Evolutionary conservation across 2,113 vertebrate species (phyloP), one percentile per base, ranked within the genome.

Genomic region (Desmodus rotundus): DNA sequence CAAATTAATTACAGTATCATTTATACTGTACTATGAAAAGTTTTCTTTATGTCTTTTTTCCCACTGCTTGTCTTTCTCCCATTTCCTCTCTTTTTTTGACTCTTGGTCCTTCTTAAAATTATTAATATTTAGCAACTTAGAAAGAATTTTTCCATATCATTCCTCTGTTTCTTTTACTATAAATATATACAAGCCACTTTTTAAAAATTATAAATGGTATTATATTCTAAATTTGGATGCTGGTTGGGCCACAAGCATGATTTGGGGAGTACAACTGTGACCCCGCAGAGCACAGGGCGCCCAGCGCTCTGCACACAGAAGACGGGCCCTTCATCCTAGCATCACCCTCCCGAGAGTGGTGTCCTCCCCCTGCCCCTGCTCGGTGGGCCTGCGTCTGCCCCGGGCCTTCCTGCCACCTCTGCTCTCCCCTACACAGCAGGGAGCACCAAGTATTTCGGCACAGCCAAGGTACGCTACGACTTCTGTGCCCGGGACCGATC

Each of bases 401-500:
- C 33, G 3, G 52, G 11, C 11, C 15, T 28, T 31, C 10, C 13
- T 13, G 19, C 22, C 26, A 33, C 31, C 3, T 81, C 45, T 24
- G 17, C 17, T 85, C 22, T 70, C 24, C 88, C 61, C 38, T 8
- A 2, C n/a, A 50, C 98, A 99, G 99, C 98, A 17, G 98, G 98
- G 83, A 98, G 98, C 61, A 22, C 98, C 67, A 98, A 98, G 56
- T 98, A 98, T 76, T 99, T 99, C 0, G 98, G 99, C 7, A 98
- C 99, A 0, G 99, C 99, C 58, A 99, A 99, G 94, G 99, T 98
- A 41, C 98, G 99, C 41, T 99, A 99, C 0, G 99, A 99, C 98
- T 99, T 99, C 98, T 99, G 99, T 0, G 99, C 99, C 41, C 97
- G 99, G 70, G 99, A 99, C 96, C 99, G 99, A 3, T 98, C 99